Conservation (phyloP, 2,797 vertebrate species). For the Pempheris klunzingeri region DNA sequence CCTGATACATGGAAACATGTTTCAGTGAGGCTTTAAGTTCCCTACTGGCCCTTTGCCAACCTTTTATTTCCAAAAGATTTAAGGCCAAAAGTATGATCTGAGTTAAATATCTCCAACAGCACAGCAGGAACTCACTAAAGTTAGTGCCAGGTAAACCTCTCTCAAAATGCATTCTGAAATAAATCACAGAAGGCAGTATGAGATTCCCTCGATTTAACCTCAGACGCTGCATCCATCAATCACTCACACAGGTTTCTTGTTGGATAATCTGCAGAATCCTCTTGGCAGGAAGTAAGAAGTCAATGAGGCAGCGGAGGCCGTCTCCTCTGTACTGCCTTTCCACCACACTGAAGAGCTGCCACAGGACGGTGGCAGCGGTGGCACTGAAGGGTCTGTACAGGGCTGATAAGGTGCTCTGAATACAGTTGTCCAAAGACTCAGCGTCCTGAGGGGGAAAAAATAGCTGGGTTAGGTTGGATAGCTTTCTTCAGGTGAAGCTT, state of each 20-base stretch:
- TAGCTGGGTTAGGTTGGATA: neutral
- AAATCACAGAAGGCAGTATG: slow-evolving; percentile 28
- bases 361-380: slow-evolving; percentile 89
- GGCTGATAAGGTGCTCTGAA: slow-evolving; percentile 87
- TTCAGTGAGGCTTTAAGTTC: neutral
- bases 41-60: slow-evolving; percentile 14
- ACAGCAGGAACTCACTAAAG: slow-evolving; percentile 16
- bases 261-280: slow-evolving; percentile 87
- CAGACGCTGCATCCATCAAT: slow-evolving; percentile 1
- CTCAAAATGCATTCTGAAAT: slow-evolving; percentile 16
- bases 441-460: slow-evolving; percentile 80
- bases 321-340: slow-evolving; percentile 89
- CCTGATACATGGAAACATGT: neutral
- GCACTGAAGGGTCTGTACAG: slow-evolving; percentile 88
- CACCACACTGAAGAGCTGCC: slow-evolving; percentile 91
- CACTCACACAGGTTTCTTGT: slow-evolving; percentile 88
- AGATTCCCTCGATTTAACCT: slow-evolving; percentile 29
- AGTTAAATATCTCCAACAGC: slow-evolving; percentile 8
- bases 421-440: slow-evolving; percentile 88
- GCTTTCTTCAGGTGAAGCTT: neutral
- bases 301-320: slow-evolving; percentile 89
- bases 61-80: neutral
- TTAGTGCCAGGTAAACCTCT: slow-evolving; percentile 13
- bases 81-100: neutral
- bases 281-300: slow-evolving; percentile 89